Conservation (phyloP, 2,797 vertebrate species). For the Tinamus major region DNA sequence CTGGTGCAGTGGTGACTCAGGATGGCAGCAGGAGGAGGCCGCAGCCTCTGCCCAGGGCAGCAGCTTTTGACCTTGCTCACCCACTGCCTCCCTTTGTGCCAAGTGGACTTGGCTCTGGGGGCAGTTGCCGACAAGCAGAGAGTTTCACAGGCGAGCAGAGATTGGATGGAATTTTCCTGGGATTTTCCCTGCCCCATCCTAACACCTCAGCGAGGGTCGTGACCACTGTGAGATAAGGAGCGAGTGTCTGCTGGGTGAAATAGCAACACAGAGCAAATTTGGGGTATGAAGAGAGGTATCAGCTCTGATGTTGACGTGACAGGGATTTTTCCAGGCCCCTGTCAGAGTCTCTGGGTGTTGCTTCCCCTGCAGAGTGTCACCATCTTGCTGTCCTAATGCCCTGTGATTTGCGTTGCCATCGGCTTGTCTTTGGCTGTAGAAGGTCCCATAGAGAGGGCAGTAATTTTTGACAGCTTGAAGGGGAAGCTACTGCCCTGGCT, state of each 20-base stretch:
- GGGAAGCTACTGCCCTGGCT: background rate
- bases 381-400: background rate
- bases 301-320: no score
- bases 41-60: background rate
- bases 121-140: accelerated
- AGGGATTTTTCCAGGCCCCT: background rate
- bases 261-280: background rate
- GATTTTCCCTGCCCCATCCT: background rate
- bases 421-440: background rate
- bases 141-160: background rate
- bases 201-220: background rate
- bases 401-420: background rate
- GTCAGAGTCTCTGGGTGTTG: background rate
- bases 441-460: background rate
- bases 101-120: accelerated
- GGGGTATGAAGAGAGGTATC: background rate
- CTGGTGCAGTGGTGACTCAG: background rate
- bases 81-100: background rate
- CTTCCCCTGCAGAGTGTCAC: background rate
- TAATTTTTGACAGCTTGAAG: accelerated
- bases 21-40: background rate
- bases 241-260: background rate
- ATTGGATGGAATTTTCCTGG: background rate
- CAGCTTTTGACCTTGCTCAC: background rate
- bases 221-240: background rate